phyloP scores from a whole-genome alignment of 23 tunicate genomes.

The Aplidium turbinatum region DNA sequence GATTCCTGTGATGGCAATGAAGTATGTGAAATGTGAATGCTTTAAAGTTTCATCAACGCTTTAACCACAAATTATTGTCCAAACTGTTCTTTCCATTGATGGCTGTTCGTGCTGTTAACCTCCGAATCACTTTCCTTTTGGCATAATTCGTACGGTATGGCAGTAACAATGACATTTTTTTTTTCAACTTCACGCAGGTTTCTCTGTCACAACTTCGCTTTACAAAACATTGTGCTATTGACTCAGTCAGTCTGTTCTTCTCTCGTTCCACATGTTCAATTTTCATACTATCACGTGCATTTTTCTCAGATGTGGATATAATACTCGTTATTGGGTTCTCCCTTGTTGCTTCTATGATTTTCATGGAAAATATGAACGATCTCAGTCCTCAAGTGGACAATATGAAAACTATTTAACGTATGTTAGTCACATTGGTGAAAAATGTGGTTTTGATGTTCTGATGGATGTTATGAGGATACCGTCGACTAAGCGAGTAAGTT shows the following conservation, averaged over 20 bases:
- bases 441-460: slow-evolving; percentile 60
- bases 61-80: too few species aligned
- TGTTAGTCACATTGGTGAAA: slow-evolving; percentile 50
- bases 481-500: slow-evolving; percentile 87
- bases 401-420: slow-evolving; percentile 71
- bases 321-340: slow-evolving; percentile 83
- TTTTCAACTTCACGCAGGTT: too few species aligned
- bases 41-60: too few species aligned
- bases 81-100: too few species aligned
- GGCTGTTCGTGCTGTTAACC: too few species aligned
- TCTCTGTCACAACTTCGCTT: too few species aligned
- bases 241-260: neutral
- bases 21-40: too few species aligned
- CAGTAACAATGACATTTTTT: too few species aligned
- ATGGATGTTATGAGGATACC: slow-evolving; percentile 98
- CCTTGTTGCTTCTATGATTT: slow-evolving; percentile 92
- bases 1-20: slow-evolving; percentile 92
- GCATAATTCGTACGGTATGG: too few species aligned
- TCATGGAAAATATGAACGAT: slow-evolving; percentile 72
- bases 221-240: too few species aligned
- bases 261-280: neutral
- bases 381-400: slow-evolving; percentile 59
- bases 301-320: slow-evolving; percentile 40
- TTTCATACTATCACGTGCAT: neutral
- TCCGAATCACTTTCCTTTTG: too few species aligned